Base-by-base conservation (phyloP, 2,113 vertebrate species). In the Poeciliopsis occidentalis region DNA sequence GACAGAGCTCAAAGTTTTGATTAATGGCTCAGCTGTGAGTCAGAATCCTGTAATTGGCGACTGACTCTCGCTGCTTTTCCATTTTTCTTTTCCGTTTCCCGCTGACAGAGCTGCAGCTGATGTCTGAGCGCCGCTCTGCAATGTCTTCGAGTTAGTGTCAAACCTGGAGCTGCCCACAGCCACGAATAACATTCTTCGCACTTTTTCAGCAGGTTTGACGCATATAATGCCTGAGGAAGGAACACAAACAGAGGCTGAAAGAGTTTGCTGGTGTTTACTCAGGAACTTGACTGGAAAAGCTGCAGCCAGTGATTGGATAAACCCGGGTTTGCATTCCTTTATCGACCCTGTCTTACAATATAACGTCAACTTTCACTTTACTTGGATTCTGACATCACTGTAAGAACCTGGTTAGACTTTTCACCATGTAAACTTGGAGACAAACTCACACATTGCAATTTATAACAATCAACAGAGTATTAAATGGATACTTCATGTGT, bases 11-110 rank as follows among this genome's bases (percentile, higher is more conserved):
- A 47, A 47, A 71, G 39, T 85, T 88, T 73, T 91, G 91, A 92
- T 92, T 88, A 88, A 92, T 87, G 84, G 76, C 78, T 75, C 60
- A 67, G 83, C 79, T 80, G 67, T 82, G 84, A 91, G 71, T 92
- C 85, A 88, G 60, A 86, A 73, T 79, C 64, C 64, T 1, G 80
- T 89, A 89, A 91, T 88, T 91, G 88, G 75, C 57, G 64, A 78
- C 76, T 82, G 80, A 77, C 79, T 87, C 69, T 71, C 60, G n/a
- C 65, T 72, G 24, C 29, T 74, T 70, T 78, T 83, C 68, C 17
- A 5, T 47, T 63, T 74, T 69, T 64, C 64, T 39, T 54, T 24
- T 4, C 26, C 22, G 57, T 64, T 70, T 61, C 73, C 69, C 12
- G 24, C 85, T 68, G 81, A 85, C 86, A 71, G 79, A 81, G 71